Evolutionary conservation across 2,888 invertebrate genomes (phyloP), one percentile per base, ranked within the genome.

Genomic region (Tortrix viridana): DNA sequence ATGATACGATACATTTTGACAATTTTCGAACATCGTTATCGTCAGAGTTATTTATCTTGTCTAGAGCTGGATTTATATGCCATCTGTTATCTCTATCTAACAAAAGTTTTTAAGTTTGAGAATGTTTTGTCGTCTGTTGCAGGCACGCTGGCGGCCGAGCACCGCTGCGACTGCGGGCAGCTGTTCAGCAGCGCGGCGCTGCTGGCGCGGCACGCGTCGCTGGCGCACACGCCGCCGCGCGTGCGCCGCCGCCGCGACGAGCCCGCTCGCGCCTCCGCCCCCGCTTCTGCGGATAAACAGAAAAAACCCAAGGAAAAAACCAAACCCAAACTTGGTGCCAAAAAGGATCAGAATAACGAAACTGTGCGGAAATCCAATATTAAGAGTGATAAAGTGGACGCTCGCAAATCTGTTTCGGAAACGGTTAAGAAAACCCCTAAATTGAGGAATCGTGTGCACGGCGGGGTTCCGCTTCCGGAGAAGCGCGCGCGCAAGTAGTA

Each of bases 81-180:
- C 9, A 2, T 26, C 64, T 37, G 23, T 23, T 46, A 38, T 26
- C 3, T 26, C 3, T 46, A 3, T 3, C n/a, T 23, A 38, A n/a
- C n/a, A 5, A 5, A 5, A 38, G 38, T n/a, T 9, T 6, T 9
- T 12, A n/a, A n/a, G n/a, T n/a, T n/a, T n/a, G n/a, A n/a, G n/a
- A n/a, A n/a, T n/a, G n/a, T n/a, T n/a, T 7, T 32, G 32, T 32
- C 0, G 9, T n/a, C 66, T 18, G 43, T 60, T 53, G 6, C 74
- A 89, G 89, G 88, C 47, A 79, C 78, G 23, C 60, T 72, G 9
- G 84, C 79, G 43, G 80, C 74, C 47, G 88, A 83, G 81, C 93
- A 94, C 72, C 88, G 94, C 1, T 92, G 92, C 68, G 92, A 92
- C 74, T 92, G 92, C 69, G 92, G 92, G 0, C 86, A 89, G 73